Percentiles rank a stretch among this genome's conserved stretches.
Evolutionary conservation across 2,797 vertebrate genomes (phyloP).

Genomic region (Pipistrellus pygmaeus): DNA sequence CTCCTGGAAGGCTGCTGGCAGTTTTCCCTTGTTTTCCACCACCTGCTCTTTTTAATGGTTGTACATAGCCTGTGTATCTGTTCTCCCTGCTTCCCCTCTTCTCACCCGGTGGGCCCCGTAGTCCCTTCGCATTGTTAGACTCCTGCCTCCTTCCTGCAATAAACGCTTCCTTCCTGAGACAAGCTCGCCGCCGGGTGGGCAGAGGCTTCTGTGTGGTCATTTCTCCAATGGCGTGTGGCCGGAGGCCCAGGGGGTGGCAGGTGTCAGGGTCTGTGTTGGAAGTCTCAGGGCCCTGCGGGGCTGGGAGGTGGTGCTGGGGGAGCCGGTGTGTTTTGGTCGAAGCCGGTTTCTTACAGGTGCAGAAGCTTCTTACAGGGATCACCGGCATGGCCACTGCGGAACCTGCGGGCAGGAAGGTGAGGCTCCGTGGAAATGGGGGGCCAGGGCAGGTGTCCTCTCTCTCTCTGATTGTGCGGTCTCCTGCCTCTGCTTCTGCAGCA

Average conservation of each 20-base stretch:
- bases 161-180: conserved; percentile 71
- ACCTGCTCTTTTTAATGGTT: conserved; percentile 73
- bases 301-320: accelerated
- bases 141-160: conserved; percentile 70
- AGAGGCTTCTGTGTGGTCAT: not conserved
- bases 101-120: not conserved
- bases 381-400: accelerated
- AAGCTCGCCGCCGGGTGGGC: not conserved
- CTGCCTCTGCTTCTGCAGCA: not conserved
- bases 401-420: accelerated
- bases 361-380: not conserved
- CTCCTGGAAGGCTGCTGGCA: conserved; percentile 83
- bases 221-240: not conserved
- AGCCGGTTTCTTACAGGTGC: not conserved
- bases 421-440: not conserved
- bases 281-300: accelerated
- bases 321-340: too few relatives aligned
- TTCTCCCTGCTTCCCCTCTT: conserved; percentile 58
- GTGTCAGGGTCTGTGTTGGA: not conserved
- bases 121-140: conserved; percentile 63
- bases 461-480: not conserved
- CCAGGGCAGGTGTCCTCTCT: accelerated
- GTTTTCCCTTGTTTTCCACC: conserved; percentile 70
- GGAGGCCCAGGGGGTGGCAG: not conserved
- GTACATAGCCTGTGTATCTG: conserved; percentile 67